Percentiles rank a stretch among this genome's conserved stretches.
These are phyloP conservation scores for Carettochelys insculpta DNA, from an alignment of 2,113 vertebrate species.

Conservation along the genomic window DNA sequence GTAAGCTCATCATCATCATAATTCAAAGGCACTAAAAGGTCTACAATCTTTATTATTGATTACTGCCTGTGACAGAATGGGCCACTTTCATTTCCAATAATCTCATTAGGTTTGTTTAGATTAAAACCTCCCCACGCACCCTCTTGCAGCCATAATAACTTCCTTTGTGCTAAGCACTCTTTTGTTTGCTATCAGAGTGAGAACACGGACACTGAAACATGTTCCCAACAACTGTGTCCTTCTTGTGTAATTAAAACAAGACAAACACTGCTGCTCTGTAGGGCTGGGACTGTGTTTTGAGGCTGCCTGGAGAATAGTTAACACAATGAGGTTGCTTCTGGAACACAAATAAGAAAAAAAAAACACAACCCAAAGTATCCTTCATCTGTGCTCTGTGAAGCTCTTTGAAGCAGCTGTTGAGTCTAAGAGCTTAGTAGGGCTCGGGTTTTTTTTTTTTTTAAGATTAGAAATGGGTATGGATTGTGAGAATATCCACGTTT, in stretches of 20 bases:
- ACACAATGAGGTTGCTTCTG: neutral
- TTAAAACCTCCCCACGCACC: neutral
- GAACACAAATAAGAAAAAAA: neutral
- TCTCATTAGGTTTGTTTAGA: constrained; percentile 44
- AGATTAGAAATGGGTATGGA: neutral
- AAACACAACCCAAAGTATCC: neutral
- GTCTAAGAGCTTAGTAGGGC: neutral
- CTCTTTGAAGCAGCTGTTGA: neutral
- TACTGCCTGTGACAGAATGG: neutral
- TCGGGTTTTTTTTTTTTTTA: no score
- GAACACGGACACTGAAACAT: constrained; percentile 46
- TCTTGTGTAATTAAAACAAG: constrained; percentile 39
- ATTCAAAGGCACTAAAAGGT: constrained; percentile 36
- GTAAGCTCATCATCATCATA: neutral
- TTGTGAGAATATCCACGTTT: neutral
- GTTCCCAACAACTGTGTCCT: constrained; percentile 28
- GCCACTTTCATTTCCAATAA: constrained; percentile 1
- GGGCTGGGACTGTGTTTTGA: neutral
- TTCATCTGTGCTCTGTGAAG: neutral
- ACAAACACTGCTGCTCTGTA: constrained; percentile 17
- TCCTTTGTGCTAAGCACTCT: constrained; percentile 6
- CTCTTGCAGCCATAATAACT: constrained; percentile 32
- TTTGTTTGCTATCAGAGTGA: constrained; percentile 29
- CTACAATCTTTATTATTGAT: constrained; percentile 24
- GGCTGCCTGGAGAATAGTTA: neutral